These are phyloP conservation scores for Aleadryas rufinucha DNA, from an alignment of 2,113 vertebrate species.

Conservation along the genomic window DNA sequence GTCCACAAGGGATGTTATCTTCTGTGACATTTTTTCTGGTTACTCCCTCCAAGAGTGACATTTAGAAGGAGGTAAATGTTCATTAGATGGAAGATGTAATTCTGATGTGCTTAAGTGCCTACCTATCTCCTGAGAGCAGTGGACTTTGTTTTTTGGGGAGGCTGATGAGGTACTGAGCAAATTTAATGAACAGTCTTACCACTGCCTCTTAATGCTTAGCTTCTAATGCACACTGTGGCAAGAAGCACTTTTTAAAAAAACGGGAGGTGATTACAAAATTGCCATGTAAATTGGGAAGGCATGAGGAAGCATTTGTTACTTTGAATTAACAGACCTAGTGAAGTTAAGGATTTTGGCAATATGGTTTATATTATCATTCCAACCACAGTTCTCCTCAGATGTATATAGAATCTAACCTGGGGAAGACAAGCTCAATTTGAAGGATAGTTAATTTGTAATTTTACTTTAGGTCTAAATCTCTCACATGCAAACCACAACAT, in stretches of 20 bases:
- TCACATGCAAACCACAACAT: neutral
- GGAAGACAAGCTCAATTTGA: neutral
- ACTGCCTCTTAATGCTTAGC: neutral
- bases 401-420: neutral
- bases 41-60: conserved; percentile 2
- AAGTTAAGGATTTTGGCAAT: neutral
- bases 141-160: neutral
- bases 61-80: conserved; percentile 2
- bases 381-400: neutral
- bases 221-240: neutral
- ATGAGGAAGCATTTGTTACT: neutral
- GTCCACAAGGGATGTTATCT: neutral
- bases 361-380: neutral
- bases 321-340: neutral
- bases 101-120: neutral
- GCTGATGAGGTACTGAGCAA: neutral
- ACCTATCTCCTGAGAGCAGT: neutral
- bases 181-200: neutral
- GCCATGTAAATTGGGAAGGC: neutral
- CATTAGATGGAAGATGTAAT: neutral
- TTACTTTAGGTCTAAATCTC: neutral
- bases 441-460: neutral
- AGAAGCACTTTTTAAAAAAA: neutral
- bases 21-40: neutral
- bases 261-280: neutral